Percentiles rank a stretch among this genome's conserved stretches.
Conservation (phyloP, 2,113 vertebrate species). For the Salvelinus namaycush region DNA sequence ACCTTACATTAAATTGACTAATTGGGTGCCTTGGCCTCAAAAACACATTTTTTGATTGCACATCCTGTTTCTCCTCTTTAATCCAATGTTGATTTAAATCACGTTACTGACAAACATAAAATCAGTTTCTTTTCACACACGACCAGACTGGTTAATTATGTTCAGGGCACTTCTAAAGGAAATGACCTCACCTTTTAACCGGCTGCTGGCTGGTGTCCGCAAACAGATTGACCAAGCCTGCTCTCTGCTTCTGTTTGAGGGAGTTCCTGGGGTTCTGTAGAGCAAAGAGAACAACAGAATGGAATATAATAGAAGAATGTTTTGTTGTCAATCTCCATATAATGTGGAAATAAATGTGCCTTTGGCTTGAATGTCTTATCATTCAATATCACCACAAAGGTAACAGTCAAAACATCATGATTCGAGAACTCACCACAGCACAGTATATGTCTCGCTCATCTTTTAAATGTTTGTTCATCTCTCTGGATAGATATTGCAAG, state of each 20-base stretch:
- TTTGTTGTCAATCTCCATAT: not conserved
- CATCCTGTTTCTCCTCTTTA: slow-evolving; percentile 65
- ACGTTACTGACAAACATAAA: not conserved
- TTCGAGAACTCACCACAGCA: slow-evolving; percentile 63
- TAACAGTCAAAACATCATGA: not conserved
- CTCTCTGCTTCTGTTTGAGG: slow-evolving; percentile 64
- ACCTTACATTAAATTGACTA: not conserved
- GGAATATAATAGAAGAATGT: too few relatives aligned
- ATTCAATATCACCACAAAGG: not conserved
- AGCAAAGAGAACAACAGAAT: slow-evolving; percentile 1
- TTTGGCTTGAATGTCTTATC: too few relatives aligned
- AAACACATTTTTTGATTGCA: not conserved
- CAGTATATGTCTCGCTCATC: slow-evolving; percentile 84
- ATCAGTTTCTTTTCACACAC: slow-evolving; percentile 1
- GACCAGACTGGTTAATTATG: slow-evolving; percentile 22
- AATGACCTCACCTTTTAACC: slow-evolving; percentile 57
- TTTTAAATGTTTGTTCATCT: slow-evolving; percentile 91
- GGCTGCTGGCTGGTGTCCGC: slow-evolving; percentile 55
- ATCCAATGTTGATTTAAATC: slow-evolving; percentile 19
- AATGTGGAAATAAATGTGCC: too few relatives aligned
- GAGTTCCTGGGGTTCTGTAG: slow-evolving; percentile 55
- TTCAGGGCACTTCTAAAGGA: not conserved
- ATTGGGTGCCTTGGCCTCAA: not conserved
- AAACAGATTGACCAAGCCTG: slow-evolving; percentile 48
- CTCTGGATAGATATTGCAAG: slow-evolving; percentile 69